Base-by-base conservation (phyloP, 2,113 vertebrate species). In the Bubalus kerabau region DNA sequence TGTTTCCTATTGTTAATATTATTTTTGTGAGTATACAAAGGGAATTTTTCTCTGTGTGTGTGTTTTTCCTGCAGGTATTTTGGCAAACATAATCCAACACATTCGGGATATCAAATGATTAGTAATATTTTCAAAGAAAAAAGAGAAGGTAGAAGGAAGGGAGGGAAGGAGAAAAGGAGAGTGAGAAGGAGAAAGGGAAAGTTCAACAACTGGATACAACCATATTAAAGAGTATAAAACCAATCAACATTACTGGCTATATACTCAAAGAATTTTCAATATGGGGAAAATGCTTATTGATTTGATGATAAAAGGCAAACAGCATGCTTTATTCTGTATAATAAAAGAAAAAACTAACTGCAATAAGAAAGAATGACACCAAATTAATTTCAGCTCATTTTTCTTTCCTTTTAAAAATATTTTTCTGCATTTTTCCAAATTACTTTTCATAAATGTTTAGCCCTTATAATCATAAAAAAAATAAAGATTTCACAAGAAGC, bases 41-140 rank as follows among this genome's bases (percentile, higher is more conserved):
- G 40, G 48, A 15, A 43, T 26, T 43, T 76, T 87, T 85, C 54
- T 88, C 6, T 59, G 1, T 52, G 8, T 16, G 17, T 81, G 14
- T 64, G 16, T 62, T 95, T 43, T 46, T 92, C 82, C 82, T 64
- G 86, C 71, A 96, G 78, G 80, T 90, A 90, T 87, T 95, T 54
- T 94, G 85, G 67, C 80, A 91, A 87, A 59, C 52, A 30, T 23
- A 13, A 60, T 52, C 36, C 54, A 84, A 26, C 6, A 78, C 2
- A 40, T 23, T 84, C 30, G 23, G 5, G 8, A 36, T 46, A 90
- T n/a, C 90, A 96, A 81, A 64, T 19, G 46, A 57, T 86, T 36
- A 52, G 32, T 16, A 57, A 71, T 19, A 60, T 87, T 91, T 92
- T 91, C 80, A 48, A 90, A 80, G 30, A 46, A 64, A 74, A 26